Evolutionary conservation across 2,797 vertebrate genomes (phyloP).

Genomic region (Acropternis orthonyx): DNA sequence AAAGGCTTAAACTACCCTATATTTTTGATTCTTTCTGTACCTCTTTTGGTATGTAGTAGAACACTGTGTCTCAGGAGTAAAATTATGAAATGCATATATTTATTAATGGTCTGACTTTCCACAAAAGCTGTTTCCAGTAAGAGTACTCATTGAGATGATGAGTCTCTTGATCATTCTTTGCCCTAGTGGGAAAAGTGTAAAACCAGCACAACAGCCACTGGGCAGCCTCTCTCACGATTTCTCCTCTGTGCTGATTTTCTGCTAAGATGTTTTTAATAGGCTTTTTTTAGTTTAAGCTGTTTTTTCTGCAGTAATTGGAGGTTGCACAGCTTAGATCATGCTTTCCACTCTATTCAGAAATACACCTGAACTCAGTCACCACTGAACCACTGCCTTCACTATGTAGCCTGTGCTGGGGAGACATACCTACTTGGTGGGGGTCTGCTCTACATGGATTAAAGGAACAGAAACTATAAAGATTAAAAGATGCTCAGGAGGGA

Average conservation of each 20-base stretch:
- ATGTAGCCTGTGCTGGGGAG: neutral
- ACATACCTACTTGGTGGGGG: neutral
- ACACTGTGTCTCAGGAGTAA: neutral
- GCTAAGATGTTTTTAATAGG: neutral
- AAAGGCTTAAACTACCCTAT: neutral
- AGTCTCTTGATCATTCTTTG: conserved; percentile 50
- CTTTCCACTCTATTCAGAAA: neutral
- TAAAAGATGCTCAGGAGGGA: neutral
- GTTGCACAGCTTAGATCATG: neutral
- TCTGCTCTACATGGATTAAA: neutral
- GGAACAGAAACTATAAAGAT: neutral
- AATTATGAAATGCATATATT: neutral
- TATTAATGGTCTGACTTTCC: neutral
- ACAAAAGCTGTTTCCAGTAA: neutral
- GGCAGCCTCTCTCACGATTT: neutral
- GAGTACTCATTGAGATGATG: neutral
- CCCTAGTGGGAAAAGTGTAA: neutral
- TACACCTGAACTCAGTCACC: neutral
- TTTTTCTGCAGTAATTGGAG: neutral
- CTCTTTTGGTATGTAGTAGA: neutral
- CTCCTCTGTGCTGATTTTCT: neutral
- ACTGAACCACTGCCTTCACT: neutral
- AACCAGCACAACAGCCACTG: neutral
- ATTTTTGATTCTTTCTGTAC: neutral
- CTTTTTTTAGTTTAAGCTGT: neutral